A percentile compares a stretch with the other conserved stretches of the same genome.
Evolutionary conservation across 2,113 vertebrate species (phyloP).

Genomic region (Tretioscincus oriximinensis): DNA sequence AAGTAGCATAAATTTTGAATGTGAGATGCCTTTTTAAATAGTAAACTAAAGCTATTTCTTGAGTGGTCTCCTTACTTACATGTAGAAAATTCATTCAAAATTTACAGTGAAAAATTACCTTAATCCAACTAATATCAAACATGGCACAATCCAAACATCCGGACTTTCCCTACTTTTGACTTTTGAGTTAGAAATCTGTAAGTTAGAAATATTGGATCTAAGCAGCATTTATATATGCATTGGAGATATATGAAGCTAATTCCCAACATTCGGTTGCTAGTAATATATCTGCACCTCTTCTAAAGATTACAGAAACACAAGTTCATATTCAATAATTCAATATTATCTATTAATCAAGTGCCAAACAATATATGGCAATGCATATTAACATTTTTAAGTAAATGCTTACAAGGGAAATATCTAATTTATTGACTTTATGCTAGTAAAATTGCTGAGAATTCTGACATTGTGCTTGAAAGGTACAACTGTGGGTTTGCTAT

Average conservation of each 20-base stretch:
- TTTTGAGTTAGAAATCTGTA: constrained; percentile 27
- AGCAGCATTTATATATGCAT: too few species aligned
- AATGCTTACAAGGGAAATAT: constrained; percentile 1
- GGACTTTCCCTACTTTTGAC: constrained; percentile 26
- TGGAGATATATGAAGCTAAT: constrained; percentile 6
- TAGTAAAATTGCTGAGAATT: constrained; percentile 6
- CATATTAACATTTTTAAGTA: background rate
- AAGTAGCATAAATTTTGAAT: constrained; percentile 3
- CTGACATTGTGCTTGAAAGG: constrained; percentile 6
- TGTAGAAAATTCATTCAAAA: constrained; percentile 38
- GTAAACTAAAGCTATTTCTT: constrained; percentile 32
- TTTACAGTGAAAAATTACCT: constrained; percentile 27
- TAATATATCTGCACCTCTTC: constrained; percentile 19
- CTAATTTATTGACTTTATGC: constrained; percentile 10
- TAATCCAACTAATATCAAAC: constrained; percentile 35
- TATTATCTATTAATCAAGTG: constrained; percentile 10
- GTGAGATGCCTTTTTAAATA: constrained; percentile 29
- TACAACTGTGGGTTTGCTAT: background rate
- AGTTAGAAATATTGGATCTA: background rate
- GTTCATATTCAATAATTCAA: background rate
- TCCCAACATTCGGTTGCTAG: constrained; percentile 46
- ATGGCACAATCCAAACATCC: constrained; percentile 50
- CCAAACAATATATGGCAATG: background rate
- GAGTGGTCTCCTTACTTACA: background rate
- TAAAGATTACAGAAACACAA: constrained; percentile 40